Percentiles rank a stretch among this genome's conserved stretches.
Conservation (phyloP, 2,113 vertebrate species). For the Hemibagrus wyckioides region DNA sequence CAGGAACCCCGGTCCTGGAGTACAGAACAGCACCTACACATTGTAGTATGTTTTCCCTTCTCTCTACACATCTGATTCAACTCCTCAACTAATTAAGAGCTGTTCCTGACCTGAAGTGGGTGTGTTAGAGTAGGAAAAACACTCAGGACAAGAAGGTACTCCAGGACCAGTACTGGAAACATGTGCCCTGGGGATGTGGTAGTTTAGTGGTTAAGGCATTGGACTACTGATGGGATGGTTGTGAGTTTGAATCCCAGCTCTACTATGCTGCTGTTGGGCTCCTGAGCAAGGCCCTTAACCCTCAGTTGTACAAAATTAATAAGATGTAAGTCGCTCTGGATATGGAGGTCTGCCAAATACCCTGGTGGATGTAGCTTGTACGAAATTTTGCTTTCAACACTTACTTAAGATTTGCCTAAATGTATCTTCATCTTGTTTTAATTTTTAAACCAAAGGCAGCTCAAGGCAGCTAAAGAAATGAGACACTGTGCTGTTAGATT, state of each 20-base stretch:
- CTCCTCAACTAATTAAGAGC: neutral
- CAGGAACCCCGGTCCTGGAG: neutral
- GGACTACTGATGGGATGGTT: too few species aligned
- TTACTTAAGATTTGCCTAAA: neutral
- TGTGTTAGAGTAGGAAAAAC: neutral
- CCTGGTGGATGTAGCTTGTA: too few species aligned
- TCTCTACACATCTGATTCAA: neutral
- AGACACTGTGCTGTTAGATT: neutral
- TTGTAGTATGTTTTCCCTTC: neutral
- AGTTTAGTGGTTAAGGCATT: too few species aligned
- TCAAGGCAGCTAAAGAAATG: neutral
- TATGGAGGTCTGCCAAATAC: too few species aligned
- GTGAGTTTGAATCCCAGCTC: too few species aligned
- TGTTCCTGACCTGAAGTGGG: neutral
- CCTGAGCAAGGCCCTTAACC: too few species aligned
- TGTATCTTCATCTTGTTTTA: neutral
- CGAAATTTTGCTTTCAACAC: neutral
- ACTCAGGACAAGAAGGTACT: neutral
- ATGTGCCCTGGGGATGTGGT: neutral
- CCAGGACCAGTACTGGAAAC: neutral
- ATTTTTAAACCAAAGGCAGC: neutral
- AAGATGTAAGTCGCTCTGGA: too few species aligned
- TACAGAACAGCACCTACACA: neutral
- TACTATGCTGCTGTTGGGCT: too few species aligned
- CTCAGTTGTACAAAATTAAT: too few species aligned